Base-by-base conservation (phyloP, 2,888 invertebrate genomes). In the Eupsilia transversa region DNA sequence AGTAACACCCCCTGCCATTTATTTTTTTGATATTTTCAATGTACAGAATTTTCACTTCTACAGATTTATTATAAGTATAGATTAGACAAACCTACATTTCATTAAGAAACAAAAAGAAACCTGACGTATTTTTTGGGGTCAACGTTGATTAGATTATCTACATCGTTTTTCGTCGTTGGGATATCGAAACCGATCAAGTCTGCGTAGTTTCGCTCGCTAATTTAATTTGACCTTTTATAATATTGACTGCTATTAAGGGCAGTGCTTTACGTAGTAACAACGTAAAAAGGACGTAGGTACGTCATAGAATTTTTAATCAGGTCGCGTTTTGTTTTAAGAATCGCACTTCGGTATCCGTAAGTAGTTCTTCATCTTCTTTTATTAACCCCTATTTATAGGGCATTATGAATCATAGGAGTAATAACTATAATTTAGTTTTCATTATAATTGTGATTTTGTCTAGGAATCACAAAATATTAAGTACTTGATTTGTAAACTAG, bases 401-500 rank as follows among this genome's bases (percentile, higher is more conserved):
- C n/a, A n/a, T n/a, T n/a, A n/a, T n/a, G n/a, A n/a, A n/a, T n/a
- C n/a, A n/a, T n/a, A n/a, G n/a, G n/a, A n/a, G n/a, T n/a, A n/a
- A n/a, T n/a, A n/a, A n/a, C n/a, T n/a, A n/a, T n/a, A n/a, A n/a
- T n/a, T n/a, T n/a, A n/a, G n/a, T n/a, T n/a, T n/a, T n/a, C n/a
- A n/a, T n/a, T n/a, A n/a, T n/a, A n/a, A n/a, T n/a, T n/a, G n/a
- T n/a, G n/a, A n/a, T n/a, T n/a, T n/a, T n/a, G n/a, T n/a, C 3
- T 46, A 54, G 60, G 54, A 54, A 35, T 46, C 35, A 54, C 30
- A 66, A 74, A 46, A 64, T 20, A 20, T 52, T 43, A n/a, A n/a
- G n/a, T n/a, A 30, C 52, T 61, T 20, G 43, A 72, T 75, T 75
- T 67, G 72, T 72, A 64, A 79, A 82, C 67, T 59, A 57, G 64